phyloP scores from a whole-genome alignment of 1,140 invertebrate genomes.

The Riptortus pedestris region DNA sequence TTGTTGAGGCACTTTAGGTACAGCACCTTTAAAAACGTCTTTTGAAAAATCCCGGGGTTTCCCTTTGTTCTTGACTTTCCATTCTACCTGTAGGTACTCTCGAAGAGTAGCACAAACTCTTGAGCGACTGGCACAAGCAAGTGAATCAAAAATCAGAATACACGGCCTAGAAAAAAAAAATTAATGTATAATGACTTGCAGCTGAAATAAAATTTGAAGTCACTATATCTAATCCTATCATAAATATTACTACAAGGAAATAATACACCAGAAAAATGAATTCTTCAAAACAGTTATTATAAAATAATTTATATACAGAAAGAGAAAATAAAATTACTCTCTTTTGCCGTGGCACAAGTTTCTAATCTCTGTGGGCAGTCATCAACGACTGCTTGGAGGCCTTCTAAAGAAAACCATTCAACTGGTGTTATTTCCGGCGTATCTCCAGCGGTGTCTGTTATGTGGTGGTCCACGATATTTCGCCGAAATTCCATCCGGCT shows the following conservation, averaged over 20 bases:
- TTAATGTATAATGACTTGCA: constrained; percentile 12
- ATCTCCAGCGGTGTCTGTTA: too few species aligned
- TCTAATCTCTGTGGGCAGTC: too few species aligned
- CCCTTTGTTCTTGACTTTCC: constrained; percentile 59
- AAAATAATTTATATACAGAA: too few species aligned
- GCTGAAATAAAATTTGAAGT: neutral
- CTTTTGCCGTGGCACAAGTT: too few species aligned
- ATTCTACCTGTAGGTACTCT: constrained; percentile 83
- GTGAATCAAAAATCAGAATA: constrained; percentile 90
- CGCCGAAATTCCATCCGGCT: too few species aligned
- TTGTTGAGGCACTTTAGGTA: constrained; percentile 88
- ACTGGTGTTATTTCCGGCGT: too few species aligned
- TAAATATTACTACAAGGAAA: too few species aligned
- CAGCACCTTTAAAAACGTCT: constrained; percentile 69
- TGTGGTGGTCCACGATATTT: too few species aligned
- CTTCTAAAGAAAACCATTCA: too few species aligned
- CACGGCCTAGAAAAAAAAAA: constrained; percentile 54
- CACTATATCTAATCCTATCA: too few species aligned
- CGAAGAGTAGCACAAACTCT: constrained; percentile 75
- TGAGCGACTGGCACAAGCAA: constrained; percentile 66
- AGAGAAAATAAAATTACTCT: too few species aligned
- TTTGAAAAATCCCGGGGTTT: constrained; percentile 57
- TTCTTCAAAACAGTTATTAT: neutral
- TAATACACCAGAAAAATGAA: constrained; percentile 4
- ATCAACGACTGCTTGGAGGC: too few species aligned